A percentile compares a stretch with the other conserved stretches of the same genome.
phyloP scores from a whole-genome alignment of 2,888 invertebrate species.

The Busseola fusca region DNA sequence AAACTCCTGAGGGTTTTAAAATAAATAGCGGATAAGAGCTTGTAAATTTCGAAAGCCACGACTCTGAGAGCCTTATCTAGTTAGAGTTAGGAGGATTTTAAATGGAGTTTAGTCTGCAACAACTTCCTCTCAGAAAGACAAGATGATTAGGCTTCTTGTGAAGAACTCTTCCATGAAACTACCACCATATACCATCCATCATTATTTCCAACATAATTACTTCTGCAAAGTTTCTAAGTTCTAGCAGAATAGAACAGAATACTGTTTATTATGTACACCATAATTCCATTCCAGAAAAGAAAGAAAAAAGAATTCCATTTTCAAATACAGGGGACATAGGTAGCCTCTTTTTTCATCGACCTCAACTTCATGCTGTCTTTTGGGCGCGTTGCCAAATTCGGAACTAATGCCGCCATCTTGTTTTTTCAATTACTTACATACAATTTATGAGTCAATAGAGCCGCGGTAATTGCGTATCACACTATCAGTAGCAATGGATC shows the following conservation, averaged over 20 bases:
- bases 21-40: background rate
- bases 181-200: no score
- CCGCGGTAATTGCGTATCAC: no score
- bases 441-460: background rate
- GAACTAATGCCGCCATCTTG: background rate
- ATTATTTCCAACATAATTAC: background rate
- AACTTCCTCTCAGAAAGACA: background rate
- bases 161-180: background rate
- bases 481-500: no score
- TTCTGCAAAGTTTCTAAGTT: background rate
- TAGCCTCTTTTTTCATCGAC: background rate
- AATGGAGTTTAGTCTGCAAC: background rate
- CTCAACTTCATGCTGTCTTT: background rate
- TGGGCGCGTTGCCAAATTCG: background rate
- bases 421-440: background rate
- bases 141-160: background rate
- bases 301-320: background rate
- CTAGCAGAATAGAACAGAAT: no score
- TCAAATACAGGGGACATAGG: background rate
- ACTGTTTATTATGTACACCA: no score
- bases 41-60: background rate
- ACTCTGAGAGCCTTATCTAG: background rate
- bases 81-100: background rate
- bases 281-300: no score
- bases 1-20: slow-evolving; percentile 74